Evolutionary conservation across 2,113 vertebrate species (phyloP), one percentile per base, ranked within the genome.

Genomic region (Periophthalmodon schlosseri): DNA sequence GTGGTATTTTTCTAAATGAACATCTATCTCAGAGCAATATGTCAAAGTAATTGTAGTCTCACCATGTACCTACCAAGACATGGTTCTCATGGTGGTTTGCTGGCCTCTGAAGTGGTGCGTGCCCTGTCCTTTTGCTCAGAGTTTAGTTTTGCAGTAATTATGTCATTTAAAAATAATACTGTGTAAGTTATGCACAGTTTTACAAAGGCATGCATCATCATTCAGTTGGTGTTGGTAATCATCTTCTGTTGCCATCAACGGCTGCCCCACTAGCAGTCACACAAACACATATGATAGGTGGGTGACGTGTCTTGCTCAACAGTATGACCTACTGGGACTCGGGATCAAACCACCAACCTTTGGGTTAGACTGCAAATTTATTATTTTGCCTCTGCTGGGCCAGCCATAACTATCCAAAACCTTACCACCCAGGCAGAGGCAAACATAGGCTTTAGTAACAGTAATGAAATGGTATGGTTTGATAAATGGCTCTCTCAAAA

Each of bases 1-100:
- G 18, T 39, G 63, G 63, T 65, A 39, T 44, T 34, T 39, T 10
- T 36, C 34, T 20, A 65, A 65, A 65, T 65, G 33, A 65, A 18
- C 44, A 20, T 65, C 44, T 65, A 39, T 39, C 63, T 44, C 63
- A 39, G 13, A 21, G 34, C 63, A 65, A 63, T 63, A 63, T 63
- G 63, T 65, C 63, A 65, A 6, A 44, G 63, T 44, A 65, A 65
- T 65, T 65, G 63, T 21, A 44, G 18, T 7, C 34, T 39, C 5
- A 28, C 60, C 28, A 9, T 23, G 21, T 34, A 63, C 60, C 5
- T 8, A 56, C 54, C 20, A 60, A 18, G 28, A 16, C 14, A 18
- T 18, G 28, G 24, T 34, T 61, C 15, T 34, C 13, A 33, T 33
- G 24, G 23, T 34, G 60, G 52, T 21, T 56, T 21, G 16, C 39